Percentiles rank a stretch among this genome's conserved stretches.
These are phyloP conservation scores for Lapara coniferarum DNA, from an alignment of 2,888 invertebrate species.

Conservation along the genomic window DNA sequence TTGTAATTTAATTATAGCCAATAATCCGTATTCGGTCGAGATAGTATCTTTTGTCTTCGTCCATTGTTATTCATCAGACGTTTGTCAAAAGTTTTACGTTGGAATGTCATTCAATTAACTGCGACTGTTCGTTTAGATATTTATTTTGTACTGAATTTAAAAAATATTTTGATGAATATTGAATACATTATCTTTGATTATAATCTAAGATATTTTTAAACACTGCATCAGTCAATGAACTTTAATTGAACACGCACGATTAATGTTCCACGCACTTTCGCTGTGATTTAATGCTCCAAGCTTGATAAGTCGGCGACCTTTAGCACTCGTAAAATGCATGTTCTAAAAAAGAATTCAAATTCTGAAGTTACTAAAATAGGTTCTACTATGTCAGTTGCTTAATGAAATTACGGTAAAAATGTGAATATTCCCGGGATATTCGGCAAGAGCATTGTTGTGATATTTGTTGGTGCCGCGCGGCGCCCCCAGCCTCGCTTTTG, in stretches of 20 bases:
- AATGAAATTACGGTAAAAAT: conserved; percentile 1
- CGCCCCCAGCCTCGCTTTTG: conserved; percentile 51
- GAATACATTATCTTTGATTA: not conserved
- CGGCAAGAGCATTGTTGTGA: conserved; percentile 36
- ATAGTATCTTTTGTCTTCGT: conserved; percentile 41
- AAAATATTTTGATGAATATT: not conserved
- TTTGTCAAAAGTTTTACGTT: conserved; percentile 34
- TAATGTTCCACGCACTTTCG: conserved; percentile 1
- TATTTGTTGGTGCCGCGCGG: conserved; percentile 37
- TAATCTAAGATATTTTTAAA: not conserved
- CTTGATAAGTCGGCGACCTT: not conserved
- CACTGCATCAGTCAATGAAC: not conserved
- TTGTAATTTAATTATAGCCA: conserved; percentile 25
- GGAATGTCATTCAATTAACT: conserved; percentile 19
- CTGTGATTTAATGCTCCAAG: not conserved
- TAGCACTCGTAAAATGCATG: not conserved
- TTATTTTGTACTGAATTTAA: not conserved
- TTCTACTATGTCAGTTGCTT: not conserved
- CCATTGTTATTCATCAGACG: conserved; percentile 41
- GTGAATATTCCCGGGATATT: conserved; percentile 10
- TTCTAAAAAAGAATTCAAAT: not conserved
- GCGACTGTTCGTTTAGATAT: conserved; percentile 12
- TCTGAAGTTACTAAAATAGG: not conserved
- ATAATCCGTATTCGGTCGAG: conserved; percentile 38
- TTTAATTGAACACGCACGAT: not conserved